A percentile compares a stretch with the other conserved stretches of the same genome.
These are phyloP conservation scores for Vanessa tameamea DNA, from an alignment of 1,140 invertebrate species.

Conservation along the genomic window DNA sequence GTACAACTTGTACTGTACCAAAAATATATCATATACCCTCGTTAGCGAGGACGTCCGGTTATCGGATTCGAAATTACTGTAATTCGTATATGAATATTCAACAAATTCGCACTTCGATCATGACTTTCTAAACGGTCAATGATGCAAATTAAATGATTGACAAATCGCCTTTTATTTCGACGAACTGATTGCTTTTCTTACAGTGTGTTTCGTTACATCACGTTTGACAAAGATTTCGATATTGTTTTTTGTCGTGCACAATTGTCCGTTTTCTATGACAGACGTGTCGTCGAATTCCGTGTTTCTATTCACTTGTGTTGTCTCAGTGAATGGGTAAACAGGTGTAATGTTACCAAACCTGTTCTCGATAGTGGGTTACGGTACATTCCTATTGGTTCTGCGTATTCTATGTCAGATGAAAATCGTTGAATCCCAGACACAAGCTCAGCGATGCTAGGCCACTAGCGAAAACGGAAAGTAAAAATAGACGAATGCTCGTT, in stretches of 20 bases:
- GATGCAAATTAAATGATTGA: not conserved
- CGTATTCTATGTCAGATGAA: constrained; percentile 29
- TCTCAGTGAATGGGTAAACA: constrained; percentile 42
- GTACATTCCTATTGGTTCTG: constrained; percentile 37
- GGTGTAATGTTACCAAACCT: constrained; percentile 44
- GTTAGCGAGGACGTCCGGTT: constrained; percentile 48
- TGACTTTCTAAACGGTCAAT: constrained; percentile 1
- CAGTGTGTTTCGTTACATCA: not conserved
- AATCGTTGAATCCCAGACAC: constrained; percentile 3
- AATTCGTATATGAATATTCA: not conserved
- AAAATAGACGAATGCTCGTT: not conserved
- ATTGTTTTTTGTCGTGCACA: constrained; percentile 8
- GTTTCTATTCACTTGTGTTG: constrained; percentile 29
- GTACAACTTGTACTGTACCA: constrained; percentile 26
- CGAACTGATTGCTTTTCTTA: not conserved
- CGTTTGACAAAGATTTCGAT: not conserved
- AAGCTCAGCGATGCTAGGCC: not conserved
- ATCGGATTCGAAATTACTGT: constrained; percentile 8
- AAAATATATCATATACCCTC: constrained; percentile 30
- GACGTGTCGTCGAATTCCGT: constrained; percentile 28
- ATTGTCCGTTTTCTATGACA: constrained; percentile 31
- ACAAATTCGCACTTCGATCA: not conserved
- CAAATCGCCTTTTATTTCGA: not conserved
- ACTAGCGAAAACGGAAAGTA: constrained; percentile 1
- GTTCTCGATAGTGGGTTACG: constrained; percentile 37